Percentiles rank a stretch among this genome's conserved stretches.
phyloP scores from a whole-genome alignment of 64 coral and sea anemone species.

The Stichodactyla mertensii region DNA sequence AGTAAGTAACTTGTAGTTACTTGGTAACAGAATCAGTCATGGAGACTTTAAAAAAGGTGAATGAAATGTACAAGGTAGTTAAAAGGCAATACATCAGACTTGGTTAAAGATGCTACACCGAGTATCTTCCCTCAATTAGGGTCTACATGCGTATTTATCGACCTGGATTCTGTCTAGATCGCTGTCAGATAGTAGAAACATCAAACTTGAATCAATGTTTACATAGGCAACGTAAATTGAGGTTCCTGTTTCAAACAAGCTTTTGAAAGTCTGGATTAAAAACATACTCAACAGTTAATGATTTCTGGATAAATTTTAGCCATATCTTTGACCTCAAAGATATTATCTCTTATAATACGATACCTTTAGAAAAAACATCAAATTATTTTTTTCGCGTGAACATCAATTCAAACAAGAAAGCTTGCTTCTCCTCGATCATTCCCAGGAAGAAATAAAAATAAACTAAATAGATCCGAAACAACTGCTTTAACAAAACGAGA shows the following conservation, averaged over 20 bases:
- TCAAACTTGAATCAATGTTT: background rate
- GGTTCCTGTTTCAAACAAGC: background rate
- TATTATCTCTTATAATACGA: background rate
- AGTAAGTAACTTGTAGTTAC: background rate
- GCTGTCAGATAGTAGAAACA: background rate
- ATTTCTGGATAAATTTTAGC: background rate
- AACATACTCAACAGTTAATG: background rate
- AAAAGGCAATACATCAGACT: background rate
- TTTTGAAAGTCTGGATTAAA: background rate
- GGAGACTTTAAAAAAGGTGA: background rate
- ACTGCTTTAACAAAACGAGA: background rate
- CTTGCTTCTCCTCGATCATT: background rate
- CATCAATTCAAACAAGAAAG: background rate
- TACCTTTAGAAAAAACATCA: background rate
- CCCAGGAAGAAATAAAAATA: background rate
- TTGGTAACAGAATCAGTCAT: background rate
- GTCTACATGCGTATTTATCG: background rate
- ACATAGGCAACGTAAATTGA: constrained; percentile 5
- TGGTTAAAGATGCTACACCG: background rate
- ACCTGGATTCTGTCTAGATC: background rate
- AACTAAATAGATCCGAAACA: background rate
- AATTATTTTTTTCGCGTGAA: background rate
- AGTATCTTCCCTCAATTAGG: background rate
- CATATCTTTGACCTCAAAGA: background rate
- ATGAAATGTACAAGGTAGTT: background rate